phyloP scores from a whole-genome alignment of 2,888 invertebrate species.

The Eudemis profundana region DNA sequence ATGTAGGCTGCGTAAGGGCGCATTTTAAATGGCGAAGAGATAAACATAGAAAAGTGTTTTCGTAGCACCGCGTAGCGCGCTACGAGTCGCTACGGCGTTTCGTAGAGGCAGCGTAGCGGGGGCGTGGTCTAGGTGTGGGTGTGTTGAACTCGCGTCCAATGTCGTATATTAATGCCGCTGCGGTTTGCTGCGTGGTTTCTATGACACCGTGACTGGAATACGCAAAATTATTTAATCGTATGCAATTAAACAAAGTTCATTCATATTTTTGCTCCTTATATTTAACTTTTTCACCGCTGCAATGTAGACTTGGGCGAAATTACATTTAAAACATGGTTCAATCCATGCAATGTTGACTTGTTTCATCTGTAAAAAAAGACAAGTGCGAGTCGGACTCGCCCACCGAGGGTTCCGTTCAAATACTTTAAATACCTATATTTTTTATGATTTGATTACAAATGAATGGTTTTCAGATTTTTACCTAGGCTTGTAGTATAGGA shows the following conservation, averaged over 20 bases:
- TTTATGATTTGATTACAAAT: no score
- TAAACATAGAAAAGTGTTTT: background rate
- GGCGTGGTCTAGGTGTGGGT: slow-evolving; percentile 51
- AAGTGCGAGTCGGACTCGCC: no score
- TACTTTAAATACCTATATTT: no score
- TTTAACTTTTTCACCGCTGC: no score
- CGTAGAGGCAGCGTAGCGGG: slow-evolving; percentile 42
- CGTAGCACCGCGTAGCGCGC: slow-evolving; percentile 21
- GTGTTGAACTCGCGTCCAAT: slow-evolving; percentile 53
- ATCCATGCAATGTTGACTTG: no score
- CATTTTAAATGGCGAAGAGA: background rate
- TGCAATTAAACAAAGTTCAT: background rate
- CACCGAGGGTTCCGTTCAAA: no score
- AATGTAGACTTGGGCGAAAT: no score
- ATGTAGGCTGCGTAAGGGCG: background rate
- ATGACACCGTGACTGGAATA: background rate
- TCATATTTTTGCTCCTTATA: no score
- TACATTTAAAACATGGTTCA: no score
- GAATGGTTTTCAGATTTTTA: no score
- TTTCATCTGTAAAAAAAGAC: no score
- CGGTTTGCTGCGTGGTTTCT: background rate
- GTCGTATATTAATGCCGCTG: slow-evolving; percentile 20
- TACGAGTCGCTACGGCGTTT: slow-evolving; percentile 26
- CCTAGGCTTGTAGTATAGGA: no score
- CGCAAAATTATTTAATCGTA: background rate